Evolutionary conservation across 2,888 invertebrate species (phyloP).

Genomic region (Acheta domesticus): DNA sequence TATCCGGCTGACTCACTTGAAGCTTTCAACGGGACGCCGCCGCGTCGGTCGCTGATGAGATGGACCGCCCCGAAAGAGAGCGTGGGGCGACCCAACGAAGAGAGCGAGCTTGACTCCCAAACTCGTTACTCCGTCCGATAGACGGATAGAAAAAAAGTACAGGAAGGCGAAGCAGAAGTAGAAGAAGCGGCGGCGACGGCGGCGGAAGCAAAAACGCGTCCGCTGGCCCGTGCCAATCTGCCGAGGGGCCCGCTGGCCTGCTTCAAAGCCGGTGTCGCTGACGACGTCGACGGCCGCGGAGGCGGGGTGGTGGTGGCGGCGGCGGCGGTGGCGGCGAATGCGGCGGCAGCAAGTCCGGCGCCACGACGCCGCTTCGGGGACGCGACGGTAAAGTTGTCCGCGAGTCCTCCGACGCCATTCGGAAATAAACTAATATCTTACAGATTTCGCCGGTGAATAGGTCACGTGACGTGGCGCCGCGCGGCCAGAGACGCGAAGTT

Average conservation of each 20-base stretch:
- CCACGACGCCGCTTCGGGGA: too few species aligned
- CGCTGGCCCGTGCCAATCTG: not conserved
- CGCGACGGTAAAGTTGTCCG: too few species aligned
- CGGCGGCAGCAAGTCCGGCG: too few species aligned
- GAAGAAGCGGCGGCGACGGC: not conserved
- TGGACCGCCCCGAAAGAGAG: not conserved
- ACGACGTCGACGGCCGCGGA: too few species aligned
- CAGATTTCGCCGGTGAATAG: too few species aligned
- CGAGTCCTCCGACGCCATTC: too few species aligned
- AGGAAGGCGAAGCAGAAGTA: not conserved
- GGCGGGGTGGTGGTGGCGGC: too few species aligned
- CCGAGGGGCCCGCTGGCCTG: not conserved
- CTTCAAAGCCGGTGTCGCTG: not conserved
- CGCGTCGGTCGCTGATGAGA: not conserved
- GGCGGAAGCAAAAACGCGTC: not conserved
- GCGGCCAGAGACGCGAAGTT: too few species aligned
- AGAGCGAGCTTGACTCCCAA: not conserved
- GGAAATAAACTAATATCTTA: too few species aligned
- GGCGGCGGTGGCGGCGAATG: too few species aligned
- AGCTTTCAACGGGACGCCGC: not conserved
- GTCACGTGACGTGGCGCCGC: too few species aligned
- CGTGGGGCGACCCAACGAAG: not conserved
- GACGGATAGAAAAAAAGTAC: not conserved
- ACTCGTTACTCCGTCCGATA: constrained; percentile 5
- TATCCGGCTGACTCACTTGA: constrained; percentile 9